These are phyloP conservation scores for Ceyx melanurus DNA, from an alignment of 2,113 vertebrate genomes.

Conservation along the genomic window DNA sequence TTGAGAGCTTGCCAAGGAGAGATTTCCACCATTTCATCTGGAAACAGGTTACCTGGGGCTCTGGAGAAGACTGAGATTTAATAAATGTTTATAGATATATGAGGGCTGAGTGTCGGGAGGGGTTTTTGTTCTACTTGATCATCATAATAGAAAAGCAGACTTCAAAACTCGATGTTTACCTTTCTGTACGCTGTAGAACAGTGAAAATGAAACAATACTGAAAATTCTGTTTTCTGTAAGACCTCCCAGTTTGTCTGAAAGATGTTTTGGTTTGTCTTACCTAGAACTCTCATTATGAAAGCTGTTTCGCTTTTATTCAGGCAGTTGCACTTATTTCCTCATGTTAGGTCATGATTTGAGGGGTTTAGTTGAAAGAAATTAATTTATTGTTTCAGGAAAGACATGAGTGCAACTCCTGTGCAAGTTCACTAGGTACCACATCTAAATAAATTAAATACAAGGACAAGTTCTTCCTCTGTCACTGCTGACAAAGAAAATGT, in stretches of 20 bases:
- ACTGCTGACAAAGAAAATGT: background rate
- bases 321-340: background rate
- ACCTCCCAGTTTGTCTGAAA: background rate
- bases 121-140: background rate
- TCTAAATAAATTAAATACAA: background rate
- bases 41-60: background rate
- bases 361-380: background rate
- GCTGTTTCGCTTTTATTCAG: background rate
- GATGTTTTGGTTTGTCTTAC: too few relatives aligned
- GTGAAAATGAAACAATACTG: background rate
- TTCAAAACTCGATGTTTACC: background rate
- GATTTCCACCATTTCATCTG: background rate
- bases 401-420: accelerated
- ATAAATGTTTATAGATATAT: too few relatives aligned
- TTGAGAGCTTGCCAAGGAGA: background rate
- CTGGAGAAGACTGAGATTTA: too few relatives aligned
- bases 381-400: background rate
- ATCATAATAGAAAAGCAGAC: background rate
- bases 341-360: background rate
- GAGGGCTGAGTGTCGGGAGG: too few relatives aligned
- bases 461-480: background rate
- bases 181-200: background rate
- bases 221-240: background rate
- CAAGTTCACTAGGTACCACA: background rate
- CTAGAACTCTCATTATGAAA: background rate